phyloP scores from a whole-genome alignment of 2,888 invertebrate genomes.

The Rhagonycha fulva region DNA sequence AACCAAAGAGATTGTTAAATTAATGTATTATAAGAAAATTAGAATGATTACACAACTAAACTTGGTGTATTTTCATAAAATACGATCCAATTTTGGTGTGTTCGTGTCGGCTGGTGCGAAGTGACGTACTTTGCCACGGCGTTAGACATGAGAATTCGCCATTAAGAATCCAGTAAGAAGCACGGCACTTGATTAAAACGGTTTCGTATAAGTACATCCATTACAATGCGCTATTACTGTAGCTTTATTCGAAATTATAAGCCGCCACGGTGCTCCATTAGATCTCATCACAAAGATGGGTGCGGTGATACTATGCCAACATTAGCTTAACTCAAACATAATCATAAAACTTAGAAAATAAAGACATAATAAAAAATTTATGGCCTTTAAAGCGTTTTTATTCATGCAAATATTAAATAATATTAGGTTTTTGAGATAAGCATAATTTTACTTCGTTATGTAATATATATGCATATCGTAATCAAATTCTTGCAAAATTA shows the following conservation, averaged over 20 bases:
- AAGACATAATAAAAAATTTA: constrained; percentile 7
- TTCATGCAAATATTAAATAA: constrained; percentile 11
- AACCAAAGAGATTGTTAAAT: not conserved
- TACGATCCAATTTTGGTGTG: constrained; percentile 35
- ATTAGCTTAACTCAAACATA: constrained; percentile 10
- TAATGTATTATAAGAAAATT: constrained; percentile 15
- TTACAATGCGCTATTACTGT: constrained; percentile 45
- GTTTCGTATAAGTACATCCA: constrained; percentile 46
- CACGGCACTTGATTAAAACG: constrained; percentile 50
- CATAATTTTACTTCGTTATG: not conserved
- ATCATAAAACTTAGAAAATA: constrained; percentile 10
- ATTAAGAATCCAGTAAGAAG: constrained; percentile 47
- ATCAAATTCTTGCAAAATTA: not conserved
- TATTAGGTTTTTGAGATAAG: constrained; percentile 2
- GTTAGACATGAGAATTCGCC: constrained; percentile 48
- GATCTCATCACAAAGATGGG: constrained; percentile 38
- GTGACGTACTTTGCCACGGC: constrained; percentile 32
- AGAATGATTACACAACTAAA: constrained; percentile 26
- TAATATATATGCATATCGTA: not conserved
- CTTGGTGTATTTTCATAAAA: constrained; percentile 30
- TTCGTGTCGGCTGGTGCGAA: constrained; percentile 32
- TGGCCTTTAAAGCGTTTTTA: not conserved
- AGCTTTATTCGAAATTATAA: constrained; percentile 48
- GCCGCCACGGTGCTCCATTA: constrained; percentile 39
- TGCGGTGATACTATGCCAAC: constrained; percentile 17